Percentiles rank a stretch among this genome's conserved stretches.
phyloP scores from a whole-genome alignment of 2,113 vertebrate species.

The Budorcas taxicolor region DNA sequence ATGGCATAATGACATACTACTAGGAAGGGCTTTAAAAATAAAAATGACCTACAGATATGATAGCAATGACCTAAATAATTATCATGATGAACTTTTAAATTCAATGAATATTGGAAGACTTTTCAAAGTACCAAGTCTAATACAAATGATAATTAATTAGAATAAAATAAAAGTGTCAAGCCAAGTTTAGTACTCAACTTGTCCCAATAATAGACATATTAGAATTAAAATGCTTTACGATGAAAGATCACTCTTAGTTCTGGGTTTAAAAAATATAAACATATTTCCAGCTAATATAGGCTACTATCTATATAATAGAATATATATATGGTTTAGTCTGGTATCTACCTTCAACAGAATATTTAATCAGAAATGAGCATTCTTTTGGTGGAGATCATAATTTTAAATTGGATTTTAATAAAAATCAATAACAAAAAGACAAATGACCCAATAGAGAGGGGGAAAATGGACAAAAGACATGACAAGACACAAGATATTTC shows the following conservation, averaged over 20 bases:
- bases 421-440: neutral
- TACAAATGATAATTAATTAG: neutral
- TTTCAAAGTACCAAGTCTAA: neutral
- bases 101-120: neutral
- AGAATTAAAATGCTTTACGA: neutral
- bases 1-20: neutral
- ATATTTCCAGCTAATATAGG: neutral
- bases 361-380: neutral
- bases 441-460: neutral
- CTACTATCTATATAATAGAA: neutral
- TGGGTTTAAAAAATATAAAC: neutral
- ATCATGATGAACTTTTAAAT: neutral
- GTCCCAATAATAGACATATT: neutral
- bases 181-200: neutral
- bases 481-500: neutral
- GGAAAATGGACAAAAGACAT: neutral
- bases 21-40: neutral
- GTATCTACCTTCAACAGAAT: neutral
- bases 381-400: neutral
- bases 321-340: neutral
- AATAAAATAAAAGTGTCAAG: neutral
- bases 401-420: neutral
- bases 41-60: neutral
- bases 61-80: neutral
- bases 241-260: neutral